Evolutionary conservation across 2,888 invertebrate species (phyloP).

Genomic region (Deladenus siricidicola): DNA sequence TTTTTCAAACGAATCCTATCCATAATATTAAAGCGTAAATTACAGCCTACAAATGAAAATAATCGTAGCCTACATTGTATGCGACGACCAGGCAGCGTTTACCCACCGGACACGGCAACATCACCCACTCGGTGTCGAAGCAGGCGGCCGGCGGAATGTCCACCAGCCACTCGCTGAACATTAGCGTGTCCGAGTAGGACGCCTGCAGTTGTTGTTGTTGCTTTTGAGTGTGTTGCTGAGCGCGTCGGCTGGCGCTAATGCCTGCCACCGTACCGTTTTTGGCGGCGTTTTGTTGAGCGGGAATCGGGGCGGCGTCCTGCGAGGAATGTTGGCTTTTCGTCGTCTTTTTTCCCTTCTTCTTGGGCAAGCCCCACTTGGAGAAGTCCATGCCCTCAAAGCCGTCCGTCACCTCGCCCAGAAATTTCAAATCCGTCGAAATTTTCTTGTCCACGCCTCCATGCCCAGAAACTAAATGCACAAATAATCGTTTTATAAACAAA

Average conservation of each 20-base stretch:
- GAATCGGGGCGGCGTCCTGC: no score
- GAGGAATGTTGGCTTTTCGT: neutral
- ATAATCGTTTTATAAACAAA: no score
- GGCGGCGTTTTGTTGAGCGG: neutral
- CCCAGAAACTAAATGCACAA: no score
- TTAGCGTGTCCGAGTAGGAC: constrained; percentile 58
- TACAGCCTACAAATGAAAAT: neutral
- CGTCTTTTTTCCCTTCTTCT: neutral
- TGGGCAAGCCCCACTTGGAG: neutral
- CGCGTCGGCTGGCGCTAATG: no score
- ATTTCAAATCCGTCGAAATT: no score
- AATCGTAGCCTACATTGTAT: constrained; percentile 13
- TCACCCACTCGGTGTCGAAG: constrained; percentile 55
- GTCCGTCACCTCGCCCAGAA: neutral
- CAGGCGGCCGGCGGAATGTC: constrained; percentile 66
- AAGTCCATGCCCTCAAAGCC: neutral
- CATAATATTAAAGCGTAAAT: no score
- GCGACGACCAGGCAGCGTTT: constrained; percentile 69
- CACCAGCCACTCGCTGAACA: constrained; percentile 86
- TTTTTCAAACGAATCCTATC: no score
- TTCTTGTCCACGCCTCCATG: no score
- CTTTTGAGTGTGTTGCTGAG: neutral
- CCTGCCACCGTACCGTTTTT: no score
- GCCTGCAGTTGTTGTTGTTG: neutral
- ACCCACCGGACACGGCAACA: constrained; percentile 73